Base-by-base conservation (phyloP, 1,140 invertebrate species). In the Pseudobourletiella spinata region DNA sequence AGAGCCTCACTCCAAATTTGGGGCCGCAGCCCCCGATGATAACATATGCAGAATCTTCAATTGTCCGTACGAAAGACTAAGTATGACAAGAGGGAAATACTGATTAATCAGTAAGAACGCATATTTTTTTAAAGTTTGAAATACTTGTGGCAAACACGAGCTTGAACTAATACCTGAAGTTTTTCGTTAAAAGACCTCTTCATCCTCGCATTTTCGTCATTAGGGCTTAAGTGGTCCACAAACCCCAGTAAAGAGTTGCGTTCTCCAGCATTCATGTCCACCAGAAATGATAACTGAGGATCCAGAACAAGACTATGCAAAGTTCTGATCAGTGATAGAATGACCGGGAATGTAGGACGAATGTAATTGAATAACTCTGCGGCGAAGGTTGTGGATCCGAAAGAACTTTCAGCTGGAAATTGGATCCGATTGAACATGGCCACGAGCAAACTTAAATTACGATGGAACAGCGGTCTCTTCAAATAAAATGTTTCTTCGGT, bases 231-330 rank as follows among this genome's bases (percentile, higher is more conserved):
- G 24, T 48, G 16, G 16, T 48, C 46, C 11, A 48, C 16, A 20
- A 48, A 25, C 28, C 6, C 30, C 42, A 67, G 35, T n/a, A 64
- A 44, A n/a, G 29, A 20, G 2, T 59, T 16, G 20, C 42, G 55
- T 20, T 67, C 66, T 20, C 29, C 25, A 3, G 54, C 46, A 55
- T 18, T 58, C 16, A 67, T 56, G 14, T 54, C 56, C 3, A 61
- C 26, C 1, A 67, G 18, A 20, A 48, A 64, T 1, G 32, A 15
- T 15, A 48, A 30, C 11, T 28, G 14, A 22, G 30, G 54, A 55
- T 54, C 35, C 6, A 56, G 55, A 14, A 61, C n/a, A 28, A 67
- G 29, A 14, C 52, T 61, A 48, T 67, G 66, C 18, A 67, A 32
- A 8, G 62, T 32, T 61, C 61, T 64, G 3, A 61, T 58, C 26